A percentile compares a stretch with the other conserved stretches of the same genome.
Evolutionary conservation across 1,140 invertebrate genomes (phyloP).

Genomic region (Cheumatopsyche charites): DNA sequence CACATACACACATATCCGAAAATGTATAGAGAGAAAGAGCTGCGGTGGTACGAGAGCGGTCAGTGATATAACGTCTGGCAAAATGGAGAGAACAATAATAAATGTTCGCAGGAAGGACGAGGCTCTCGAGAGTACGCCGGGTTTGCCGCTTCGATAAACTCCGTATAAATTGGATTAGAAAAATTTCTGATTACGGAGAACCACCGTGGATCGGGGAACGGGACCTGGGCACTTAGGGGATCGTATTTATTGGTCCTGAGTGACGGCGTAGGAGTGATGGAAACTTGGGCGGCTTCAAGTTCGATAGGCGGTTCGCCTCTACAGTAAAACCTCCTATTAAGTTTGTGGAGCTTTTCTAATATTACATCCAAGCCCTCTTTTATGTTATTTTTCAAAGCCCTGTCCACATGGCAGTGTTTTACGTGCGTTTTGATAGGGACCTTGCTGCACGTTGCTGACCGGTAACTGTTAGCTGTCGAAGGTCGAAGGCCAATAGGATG

Average conservation of each 20-base stretch:
- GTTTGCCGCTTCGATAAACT: constrained; percentile 43
- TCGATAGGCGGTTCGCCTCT: too few species aligned
- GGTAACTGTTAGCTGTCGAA: too few species aligned
- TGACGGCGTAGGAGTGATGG: constrained; percentile 16
- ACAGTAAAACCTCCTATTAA: too few species aligned
- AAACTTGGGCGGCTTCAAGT: constrained; percentile 6
- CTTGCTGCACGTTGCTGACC: too few species aligned
- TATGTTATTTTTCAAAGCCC: too few species aligned
- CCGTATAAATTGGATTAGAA: constrained; percentile 48
- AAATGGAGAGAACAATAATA: constrained; percentile 48
- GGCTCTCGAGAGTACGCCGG: constrained; percentile 21
- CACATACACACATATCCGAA: too few species aligned
- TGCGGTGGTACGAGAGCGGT: constrained; percentile 41
- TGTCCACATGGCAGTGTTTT: too few species aligned
- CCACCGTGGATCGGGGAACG: constrained; percentile 2
- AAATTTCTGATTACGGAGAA: constrained; percentile 45
- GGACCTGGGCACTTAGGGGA: not conserved
- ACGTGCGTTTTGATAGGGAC: too few species aligned
- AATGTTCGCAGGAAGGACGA: constrained; percentile 31
- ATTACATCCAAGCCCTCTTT: too few species aligned
- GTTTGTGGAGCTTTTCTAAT: too few species aligned
- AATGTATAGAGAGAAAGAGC: not conserved
- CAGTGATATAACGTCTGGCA: constrained; percentile 46
- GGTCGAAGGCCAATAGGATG: too few species aligned
- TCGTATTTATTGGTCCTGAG: constrained; percentile 15